Conservation (phyloP, 2,797 vertebrate species). For the Ibycter americanus region DNA sequence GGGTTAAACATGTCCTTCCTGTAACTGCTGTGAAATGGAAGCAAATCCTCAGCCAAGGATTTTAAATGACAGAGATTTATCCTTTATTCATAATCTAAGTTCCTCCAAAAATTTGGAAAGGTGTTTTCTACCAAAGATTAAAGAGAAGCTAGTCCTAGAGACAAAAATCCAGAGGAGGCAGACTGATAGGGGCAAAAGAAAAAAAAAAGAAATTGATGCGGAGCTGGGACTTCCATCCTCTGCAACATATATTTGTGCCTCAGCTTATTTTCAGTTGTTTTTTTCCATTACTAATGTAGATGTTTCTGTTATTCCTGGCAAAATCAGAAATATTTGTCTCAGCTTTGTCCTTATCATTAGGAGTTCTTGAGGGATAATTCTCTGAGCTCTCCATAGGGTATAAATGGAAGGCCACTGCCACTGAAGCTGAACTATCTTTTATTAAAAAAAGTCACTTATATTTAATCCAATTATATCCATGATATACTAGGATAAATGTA, state of each 20-base stretch:
- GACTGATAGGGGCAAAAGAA: background rate
- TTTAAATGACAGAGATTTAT: background rate
- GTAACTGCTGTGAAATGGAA: background rate
- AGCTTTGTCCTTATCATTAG: background rate
- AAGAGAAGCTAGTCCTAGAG: background rate
- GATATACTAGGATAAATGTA: background rate
- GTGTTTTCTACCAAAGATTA: background rate
- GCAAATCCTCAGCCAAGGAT: background rate
- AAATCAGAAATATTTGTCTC: background rate
- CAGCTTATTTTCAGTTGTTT: background rate
- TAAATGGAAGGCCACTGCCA: background rate
- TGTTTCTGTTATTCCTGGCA: background rate
- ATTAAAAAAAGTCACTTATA: background rate
- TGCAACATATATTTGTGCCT: background rate
- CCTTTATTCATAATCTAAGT: background rate
- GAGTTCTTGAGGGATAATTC: background rate
- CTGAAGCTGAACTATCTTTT: background rate
- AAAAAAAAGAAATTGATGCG: rapidly evolving
- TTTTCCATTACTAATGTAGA: background rate
- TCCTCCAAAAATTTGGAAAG: background rate
- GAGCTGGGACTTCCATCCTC: background rate
- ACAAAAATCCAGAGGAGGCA: background rate
- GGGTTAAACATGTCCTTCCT: background rate
- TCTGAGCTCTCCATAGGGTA: background rate
- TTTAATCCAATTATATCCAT: background rate